phyloP scores from a whole-genome alignment of 2,888 invertebrate species.

The Callimorpha dominula region DNA sequence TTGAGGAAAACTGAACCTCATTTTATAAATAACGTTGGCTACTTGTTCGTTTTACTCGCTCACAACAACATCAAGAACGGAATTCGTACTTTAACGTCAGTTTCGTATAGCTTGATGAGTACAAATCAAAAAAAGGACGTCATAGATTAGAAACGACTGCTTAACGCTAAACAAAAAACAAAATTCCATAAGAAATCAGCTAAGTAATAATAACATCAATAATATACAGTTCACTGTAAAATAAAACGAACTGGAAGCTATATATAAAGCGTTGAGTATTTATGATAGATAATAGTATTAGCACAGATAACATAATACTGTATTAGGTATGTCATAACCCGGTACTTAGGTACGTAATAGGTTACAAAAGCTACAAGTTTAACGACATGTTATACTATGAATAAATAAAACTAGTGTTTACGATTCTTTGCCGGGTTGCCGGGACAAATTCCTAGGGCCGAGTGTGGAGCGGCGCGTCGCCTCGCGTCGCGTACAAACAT shows the following conservation, averaged over 20 bases:
- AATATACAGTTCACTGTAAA: too few species aligned
- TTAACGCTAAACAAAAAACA: too few species aligned
- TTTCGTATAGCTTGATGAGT: too few species aligned
- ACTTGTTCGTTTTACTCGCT: background rate
- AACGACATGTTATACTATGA: constrained; percentile 13
- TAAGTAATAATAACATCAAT: too few species aligned
- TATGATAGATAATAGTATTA: background rate
- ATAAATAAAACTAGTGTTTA: constrained; percentile 45
- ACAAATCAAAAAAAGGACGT: background rate
- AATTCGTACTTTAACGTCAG: background rate
- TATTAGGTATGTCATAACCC: background rate
- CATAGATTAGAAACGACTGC: too few species aligned
- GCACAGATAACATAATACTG: too few species aligned
- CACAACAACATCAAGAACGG: constrained; percentile 5
- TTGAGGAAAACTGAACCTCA: constrained; percentile 54
- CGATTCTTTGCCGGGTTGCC: constrained; percentile 42
- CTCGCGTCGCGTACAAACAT: constrained; percentile 42
- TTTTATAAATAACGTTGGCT: constrained; percentile 36
- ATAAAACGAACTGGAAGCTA: too few species aligned
- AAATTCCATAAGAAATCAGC: too few species aligned
- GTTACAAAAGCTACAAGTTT: background rate
- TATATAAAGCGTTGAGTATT: background rate
- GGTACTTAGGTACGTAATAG: background rate
- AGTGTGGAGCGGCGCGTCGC: constrained; percentile 28
- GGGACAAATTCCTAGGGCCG: constrained; percentile 45